Evolutionary conservation across 2,797 vertebrate species (phyloP).

Genomic region (Halcyon leucocephala): DNA sequence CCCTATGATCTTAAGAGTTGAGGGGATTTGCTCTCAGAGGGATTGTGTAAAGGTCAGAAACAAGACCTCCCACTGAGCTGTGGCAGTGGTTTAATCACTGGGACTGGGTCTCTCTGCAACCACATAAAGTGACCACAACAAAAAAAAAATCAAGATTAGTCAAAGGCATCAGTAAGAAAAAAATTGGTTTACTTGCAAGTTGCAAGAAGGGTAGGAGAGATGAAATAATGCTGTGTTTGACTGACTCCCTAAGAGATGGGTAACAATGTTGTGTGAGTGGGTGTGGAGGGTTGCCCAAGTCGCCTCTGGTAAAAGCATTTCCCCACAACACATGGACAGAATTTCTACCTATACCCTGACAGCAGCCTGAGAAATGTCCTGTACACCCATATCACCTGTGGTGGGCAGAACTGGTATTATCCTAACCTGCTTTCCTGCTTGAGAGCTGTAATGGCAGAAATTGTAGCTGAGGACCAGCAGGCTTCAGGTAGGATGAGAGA

Average conservation of each 20-base stretch:
- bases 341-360: fast-evolving
- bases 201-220: not conserved
- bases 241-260: not conserved
- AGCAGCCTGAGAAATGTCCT: not conserved
- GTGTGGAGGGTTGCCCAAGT: not conserved
- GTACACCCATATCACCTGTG: fast-evolving
- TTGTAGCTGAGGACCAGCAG: not conserved
- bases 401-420: not conserved
- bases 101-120: not conserved
- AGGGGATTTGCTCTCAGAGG: not conserved
- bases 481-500: not conserved
- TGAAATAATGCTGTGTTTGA: not conserved
- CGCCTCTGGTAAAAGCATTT: not conserved
- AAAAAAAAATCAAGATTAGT: not conserved
- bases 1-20: not conserved
- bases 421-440: not conserved
- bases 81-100: not conserved
- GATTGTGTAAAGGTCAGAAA: not conserved
- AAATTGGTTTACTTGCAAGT: not conserved
- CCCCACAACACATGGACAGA: fast-evolving
- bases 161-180: not conserved
- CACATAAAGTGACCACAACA: not conserved
- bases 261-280: not conserved
- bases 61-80: not conserved
- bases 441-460: not conserved